A percentile compares a stretch with the other conserved stretches of the same genome.
phyloP scores from a whole-genome alignment of 2,797 vertebrate species.

The Neosalanx taihuensis region DNA sequence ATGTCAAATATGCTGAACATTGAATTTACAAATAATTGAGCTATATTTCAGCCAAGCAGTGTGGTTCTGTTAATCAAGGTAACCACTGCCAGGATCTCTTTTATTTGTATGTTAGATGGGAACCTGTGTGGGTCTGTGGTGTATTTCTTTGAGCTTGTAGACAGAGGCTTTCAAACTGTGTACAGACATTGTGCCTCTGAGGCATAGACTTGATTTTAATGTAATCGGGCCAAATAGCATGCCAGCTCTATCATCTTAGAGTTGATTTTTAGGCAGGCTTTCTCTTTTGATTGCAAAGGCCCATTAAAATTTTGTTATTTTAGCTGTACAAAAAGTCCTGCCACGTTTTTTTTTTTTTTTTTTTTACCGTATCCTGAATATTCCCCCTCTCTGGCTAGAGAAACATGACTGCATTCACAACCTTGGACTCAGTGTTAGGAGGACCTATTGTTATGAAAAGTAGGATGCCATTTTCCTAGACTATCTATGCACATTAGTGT shows the following conservation, averaged over 20 bases:
- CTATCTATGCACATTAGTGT: not conserved
- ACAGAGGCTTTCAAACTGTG: conserved; percentile 4
- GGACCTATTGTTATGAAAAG: not conserved
- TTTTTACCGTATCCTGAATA: not conserved
- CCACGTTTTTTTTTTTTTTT: not conserved
- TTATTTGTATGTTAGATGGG: not conserved
- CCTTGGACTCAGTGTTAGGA: not conserved
- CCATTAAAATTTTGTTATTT: conserved; percentile 19
- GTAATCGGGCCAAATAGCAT: not conserved
- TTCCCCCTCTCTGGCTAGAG: not conserved
- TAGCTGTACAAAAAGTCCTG: conserved; percentile 7
- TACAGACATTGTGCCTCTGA: not conserved
- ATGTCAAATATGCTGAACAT: not conserved
- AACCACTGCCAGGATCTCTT: not conserved
- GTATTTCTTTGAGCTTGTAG: conserved; percentile 11
- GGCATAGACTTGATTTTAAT: conserved; percentile 2
- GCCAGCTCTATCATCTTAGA: conserved; percentile 22
- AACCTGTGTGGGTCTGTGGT: not conserved
- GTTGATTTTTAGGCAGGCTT: not conserved
- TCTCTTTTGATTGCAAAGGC: conserved; percentile 3
- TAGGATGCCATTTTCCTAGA: not conserved
- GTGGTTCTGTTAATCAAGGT: not conserved
- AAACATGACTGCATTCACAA: not conserved
- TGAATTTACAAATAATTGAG: not conserved
- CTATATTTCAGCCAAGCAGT: not conserved